Percentiles rank a stretch among this genome's conserved stretches.
These are phyloP conservation scores for Ethmia dodecea DNA, from an alignment of 2,888 invertebrate genomes.

Conservation along the genomic window DNA sequence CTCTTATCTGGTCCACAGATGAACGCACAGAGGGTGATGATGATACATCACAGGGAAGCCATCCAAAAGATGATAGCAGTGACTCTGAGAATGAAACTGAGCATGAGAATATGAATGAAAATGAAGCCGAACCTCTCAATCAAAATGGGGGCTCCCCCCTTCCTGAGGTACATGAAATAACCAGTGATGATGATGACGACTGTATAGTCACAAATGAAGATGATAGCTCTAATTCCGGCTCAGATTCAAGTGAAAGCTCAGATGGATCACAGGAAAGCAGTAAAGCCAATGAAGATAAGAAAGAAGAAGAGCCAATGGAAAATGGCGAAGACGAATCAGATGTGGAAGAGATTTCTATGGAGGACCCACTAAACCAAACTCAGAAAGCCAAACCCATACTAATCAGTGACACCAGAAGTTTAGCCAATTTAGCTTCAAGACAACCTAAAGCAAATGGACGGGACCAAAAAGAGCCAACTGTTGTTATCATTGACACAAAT, in stretches of 20 bases:
- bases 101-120: slow-evolving; percentile 33
- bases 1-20: slow-evolving; percentile 37
- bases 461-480: slow-evolving; percentile 85
- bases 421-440: slow-evolving; percentile 83
- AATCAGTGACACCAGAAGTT: slow-evolving; percentile 84
- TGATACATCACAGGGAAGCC: slow-evolving; percentile 34
- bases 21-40: slow-evolving; percentile 71
- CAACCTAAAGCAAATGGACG: slow-evolving; percentile 54
- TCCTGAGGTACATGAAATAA: slow-evolving; percentile 73
- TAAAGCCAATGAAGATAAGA: slow-evolving; percentile 71
- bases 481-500: slow-evolving; percentile 92
- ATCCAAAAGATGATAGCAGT: slow-evolving; percentile 45
- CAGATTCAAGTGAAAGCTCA: slow-evolving; percentile 77
- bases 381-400: slow-evolving; percentile 77
- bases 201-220: slow-evolving; percentile 54
- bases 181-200: slow-evolving; percentile 78
- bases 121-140: slow-evolving; percentile 47
- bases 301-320: slow-evolving; percentile 70
- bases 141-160: slow-evolving; percentile 60
- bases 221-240: slow-evolving; percentile 75
- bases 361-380: slow-evolving; percentile 78
- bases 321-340: slow-evolving; percentile 61
- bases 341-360: slow-evolving; percentile 78
- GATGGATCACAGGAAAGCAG: slow-evolving; percentile 68
- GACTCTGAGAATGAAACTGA: slow-evolving; percentile 56